These are phyloP conservation scores for Drosophila nr. perissopoda DNA, from an alignment of 2,888 invertebrate species.

Conservation along the genomic window DNA sequence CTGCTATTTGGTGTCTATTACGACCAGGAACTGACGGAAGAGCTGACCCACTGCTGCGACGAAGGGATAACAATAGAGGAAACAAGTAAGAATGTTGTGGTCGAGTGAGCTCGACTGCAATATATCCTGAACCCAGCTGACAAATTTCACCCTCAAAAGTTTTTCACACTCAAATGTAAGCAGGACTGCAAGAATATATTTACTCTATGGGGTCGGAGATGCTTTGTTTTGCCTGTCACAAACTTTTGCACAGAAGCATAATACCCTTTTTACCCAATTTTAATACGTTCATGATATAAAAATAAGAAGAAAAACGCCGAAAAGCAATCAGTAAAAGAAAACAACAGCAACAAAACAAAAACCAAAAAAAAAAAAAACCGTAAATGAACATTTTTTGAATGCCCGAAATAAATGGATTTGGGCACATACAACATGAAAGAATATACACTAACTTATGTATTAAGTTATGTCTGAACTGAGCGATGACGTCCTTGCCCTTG, in stretches of 20 bases:
- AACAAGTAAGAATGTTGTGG: neutral
- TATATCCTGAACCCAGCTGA: neutral
- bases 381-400: slow-evolving; percentile 17
- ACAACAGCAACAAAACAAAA: slow-evolving; percentile 14
- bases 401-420: neutral
- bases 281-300: neutral
- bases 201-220: neutral
- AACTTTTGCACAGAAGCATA: neutral
- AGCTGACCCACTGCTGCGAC: slow-evolving; percentile 22
- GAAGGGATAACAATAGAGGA: slow-evolving; percentile 27
- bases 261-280: neutral
- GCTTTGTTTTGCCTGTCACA: neutral
- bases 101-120: slow-evolving; percentile 7
- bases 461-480: neutral
- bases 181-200: neutral
- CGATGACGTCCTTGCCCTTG: neutral
- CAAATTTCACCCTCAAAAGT: neutral
- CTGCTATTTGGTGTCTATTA: slow-evolving; percentile 33
- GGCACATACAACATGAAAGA: neutral
- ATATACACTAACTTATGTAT: neutral
- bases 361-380: neutral
- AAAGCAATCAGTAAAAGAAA: slow-evolving; percentile 42
- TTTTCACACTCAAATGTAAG: neutral
- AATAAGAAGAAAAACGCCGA: slow-evolving; percentile 15
- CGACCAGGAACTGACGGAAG: slow-evolving; percentile 21